phyloP scores from a whole-genome alignment of 1,140 invertebrate species.

The Brachystomella parvula region DNA sequence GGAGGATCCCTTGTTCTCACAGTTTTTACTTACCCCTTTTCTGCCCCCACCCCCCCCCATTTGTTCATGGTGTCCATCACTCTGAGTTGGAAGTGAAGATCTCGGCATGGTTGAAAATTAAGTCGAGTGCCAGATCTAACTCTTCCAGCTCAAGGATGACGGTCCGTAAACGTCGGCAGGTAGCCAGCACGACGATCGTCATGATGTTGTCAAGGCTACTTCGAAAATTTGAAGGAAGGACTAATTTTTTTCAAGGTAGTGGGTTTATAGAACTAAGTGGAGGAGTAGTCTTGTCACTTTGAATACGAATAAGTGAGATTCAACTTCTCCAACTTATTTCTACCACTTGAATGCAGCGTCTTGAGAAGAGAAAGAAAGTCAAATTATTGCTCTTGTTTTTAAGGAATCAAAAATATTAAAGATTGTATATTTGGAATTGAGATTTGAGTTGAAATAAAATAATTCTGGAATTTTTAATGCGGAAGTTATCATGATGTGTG shows the following conservation, averaged over 20 bases:
- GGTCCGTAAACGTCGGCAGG: conserved; percentile 17
- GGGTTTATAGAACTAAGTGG: conserved; percentile 51
- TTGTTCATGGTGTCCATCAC: conserved; percentile 41
- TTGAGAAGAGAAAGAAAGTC: too few species aligned
- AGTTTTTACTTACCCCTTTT: too few species aligned
- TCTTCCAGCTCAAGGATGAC: conserved; percentile 59
- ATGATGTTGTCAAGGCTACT: not conserved
- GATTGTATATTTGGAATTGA: conserved; percentile 1
- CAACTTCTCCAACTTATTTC: conserved; percentile 70
- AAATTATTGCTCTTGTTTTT: too few species aligned
- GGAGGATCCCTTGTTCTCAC: too few species aligned
- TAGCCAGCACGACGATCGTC: not conserved
- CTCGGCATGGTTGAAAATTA: conserved; percentile 50
- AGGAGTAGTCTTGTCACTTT: conserved; percentile 65
- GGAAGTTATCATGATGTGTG: not conserved
- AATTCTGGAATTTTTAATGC: not conserved
- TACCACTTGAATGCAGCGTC: conserved; percentile 20
- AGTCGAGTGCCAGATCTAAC: conserved; percentile 62
- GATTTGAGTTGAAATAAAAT: not conserved
- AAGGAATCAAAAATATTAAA: too few species aligned
- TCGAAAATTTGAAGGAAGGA: not conserved
- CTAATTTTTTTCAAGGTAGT: conserved; percentile 10
- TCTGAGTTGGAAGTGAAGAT: conserved; percentile 61
- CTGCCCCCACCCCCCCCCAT: conserved; percentile 9
- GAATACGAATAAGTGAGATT: conserved; percentile 57